phyloP scores from a whole-genome alignment of 2,113 vertebrate species.

The Sisor rabdophorus region DNA sequence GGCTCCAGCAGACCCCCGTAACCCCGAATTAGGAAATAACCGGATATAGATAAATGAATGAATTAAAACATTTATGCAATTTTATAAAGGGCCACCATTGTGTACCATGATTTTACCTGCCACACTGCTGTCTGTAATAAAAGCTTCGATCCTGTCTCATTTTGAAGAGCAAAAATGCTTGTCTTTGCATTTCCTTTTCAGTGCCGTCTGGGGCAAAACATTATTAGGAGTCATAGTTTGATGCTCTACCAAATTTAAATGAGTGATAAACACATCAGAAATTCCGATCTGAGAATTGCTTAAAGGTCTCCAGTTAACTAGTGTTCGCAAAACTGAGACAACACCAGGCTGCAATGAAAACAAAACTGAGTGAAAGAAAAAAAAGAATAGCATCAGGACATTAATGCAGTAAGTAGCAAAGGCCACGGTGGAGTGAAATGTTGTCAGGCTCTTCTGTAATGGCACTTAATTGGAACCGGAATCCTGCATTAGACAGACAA shows the following conservation, averaged over 20 bases:
- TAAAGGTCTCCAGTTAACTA: constrained; percentile 42
- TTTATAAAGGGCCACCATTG: no score
- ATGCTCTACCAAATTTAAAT: constrained; percentile 36
- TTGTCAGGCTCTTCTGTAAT: constrained; percentile 44
- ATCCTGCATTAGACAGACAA: constrained; percentile 43
- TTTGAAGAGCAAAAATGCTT: constrained; percentile 12
- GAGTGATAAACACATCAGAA: constrained; percentile 44
- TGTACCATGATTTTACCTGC: constrained; percentile 2
- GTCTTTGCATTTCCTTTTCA: constrained; percentile 21
- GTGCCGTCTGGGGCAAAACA: constrained; percentile 2
- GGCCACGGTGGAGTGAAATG: constrained; percentile 5
- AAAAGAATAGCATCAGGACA: constrained; percentile 2
- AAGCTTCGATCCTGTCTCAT: constrained; percentile 20
- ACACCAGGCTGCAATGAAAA: constrained; percentile 32
- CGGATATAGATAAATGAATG: no score
- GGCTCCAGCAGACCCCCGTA: no score
- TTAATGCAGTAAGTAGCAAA: constrained; percentile 42
- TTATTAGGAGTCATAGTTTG: constrained; percentile 23
- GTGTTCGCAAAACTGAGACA: constrained; percentile 27
- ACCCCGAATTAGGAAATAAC: no score
- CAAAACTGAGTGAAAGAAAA: constrained; percentile 25
- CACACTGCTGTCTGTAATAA: neutral
- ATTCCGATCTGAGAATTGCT: constrained; percentile 42
- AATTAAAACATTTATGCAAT: no score
- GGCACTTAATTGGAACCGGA: constrained; percentile 48